Evolutionary conservation across 2,888 invertebrate species (phyloP), one percentile per base, ranked within the genome.

Genomic region (Tenthredo notha): DNA sequence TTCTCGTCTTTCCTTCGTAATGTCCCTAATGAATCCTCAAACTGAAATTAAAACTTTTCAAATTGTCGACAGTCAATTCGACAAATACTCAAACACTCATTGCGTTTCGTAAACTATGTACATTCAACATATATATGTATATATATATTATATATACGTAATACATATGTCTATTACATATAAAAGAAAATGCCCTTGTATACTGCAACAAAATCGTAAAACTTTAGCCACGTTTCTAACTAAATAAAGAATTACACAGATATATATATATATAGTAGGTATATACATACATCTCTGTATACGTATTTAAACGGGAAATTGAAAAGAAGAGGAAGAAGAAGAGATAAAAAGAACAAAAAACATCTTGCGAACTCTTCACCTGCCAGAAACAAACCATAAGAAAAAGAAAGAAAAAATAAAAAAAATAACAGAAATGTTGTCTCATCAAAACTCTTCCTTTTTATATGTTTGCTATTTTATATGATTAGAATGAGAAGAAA

Each of bases 41-140:
- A 92, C 91, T 92, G 92, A 91, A 92, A 92, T 92, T 92, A 92
- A 92, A 92, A 92, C 89, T 92, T 92, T 92, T 84, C 6, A 91
- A 92, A 92, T 92, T 90, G 92, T 90, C 89, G 90, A 88, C 89
- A 90, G 90, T 90, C 90, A 87, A 80, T 80, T 80, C 80, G 37
- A 80, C 80, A 61, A 61, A 80, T 80, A 80, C 47, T 33, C 67
- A 67, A 33, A 67, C 67, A 29, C 67, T 67, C 33, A 29, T 54
- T 54, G 72, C 33, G 37, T 37, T n/a, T n/a, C 72, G 43, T 40
- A 21, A 72, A 15, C 72, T 21, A 25, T 61, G n/a, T 61, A 21
- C 10, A 29, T n/a, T n/a, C n/a, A n/a, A n/a, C n/a, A n/a, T n/a
- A n/a, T n/a, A n/a, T n/a, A n/a, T n/a, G n/a, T n/a, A n/a, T n/a